Percentiles rank a stretch among this genome's conserved stretches.
These are phyloP conservation scores for Rosalia funebris DNA, from an alignment of 2,888 invertebrate genomes.

Conservation along the genomic window DNA sequence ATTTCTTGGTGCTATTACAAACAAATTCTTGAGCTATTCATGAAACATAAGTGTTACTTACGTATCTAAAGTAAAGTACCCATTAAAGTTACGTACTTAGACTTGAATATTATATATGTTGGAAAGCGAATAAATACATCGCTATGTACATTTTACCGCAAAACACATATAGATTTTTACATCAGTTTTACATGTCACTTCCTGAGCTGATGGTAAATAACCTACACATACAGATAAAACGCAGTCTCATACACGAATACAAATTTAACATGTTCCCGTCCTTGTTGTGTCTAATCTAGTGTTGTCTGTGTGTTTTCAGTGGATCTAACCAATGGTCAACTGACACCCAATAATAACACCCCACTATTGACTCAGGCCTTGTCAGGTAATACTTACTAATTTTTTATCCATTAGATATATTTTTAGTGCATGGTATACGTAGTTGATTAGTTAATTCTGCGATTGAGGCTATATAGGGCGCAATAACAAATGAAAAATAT, in stretches of 20 bases:
- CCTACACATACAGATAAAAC: slow-evolving; percentile 2
- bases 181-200: slow-evolving; percentile 10
- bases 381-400: slow-evolving; percentile 78
- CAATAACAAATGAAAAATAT: too few relatives aligned
- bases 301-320: slow-evolving; percentile 70
- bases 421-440: not conserved
- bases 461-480: too few relatives aligned
- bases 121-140: too few relatives aligned
- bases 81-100: too few relatives aligned
- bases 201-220: slow-evolving; percentile 13
- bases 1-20: too few relatives aligned
- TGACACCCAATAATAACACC: slow-evolving; percentile 95
- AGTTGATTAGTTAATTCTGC: too few relatives aligned
- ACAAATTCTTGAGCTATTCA: too few relatives aligned
- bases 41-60: too few relatives aligned
- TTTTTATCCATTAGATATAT: not conserved
- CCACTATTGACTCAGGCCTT: slow-evolving; percentile 94
- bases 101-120: too few relatives aligned
- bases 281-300: slow-evolving; percentile 55
- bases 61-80: too few relatives aligned
- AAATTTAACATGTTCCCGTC: slow-evolving; percentile 41
- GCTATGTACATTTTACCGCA: too few relatives aligned
- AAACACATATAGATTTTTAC: too few relatives aligned
- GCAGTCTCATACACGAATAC: slow-evolving; percentile 51
- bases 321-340: slow-evolving; percentile 95